Base-by-base conservation (phyloP, 2,113 vertebrate species). In the Poicephalus gulielmi region DNA sequence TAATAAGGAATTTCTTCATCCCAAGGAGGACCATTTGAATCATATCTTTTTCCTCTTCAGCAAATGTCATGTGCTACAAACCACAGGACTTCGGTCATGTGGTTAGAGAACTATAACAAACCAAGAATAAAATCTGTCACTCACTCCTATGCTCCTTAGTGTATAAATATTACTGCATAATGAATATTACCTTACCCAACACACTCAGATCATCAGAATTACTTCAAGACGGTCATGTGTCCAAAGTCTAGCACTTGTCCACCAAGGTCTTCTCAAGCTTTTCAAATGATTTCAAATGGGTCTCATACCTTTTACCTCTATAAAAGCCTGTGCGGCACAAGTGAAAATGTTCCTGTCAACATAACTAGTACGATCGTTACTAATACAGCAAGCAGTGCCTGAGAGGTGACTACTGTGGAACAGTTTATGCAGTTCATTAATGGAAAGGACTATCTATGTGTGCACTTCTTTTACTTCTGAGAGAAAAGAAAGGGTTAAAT, bases 1-100 rank as follows among this genome's bases (percentile, higher is more conserved):
- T 37, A 25, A 33, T 31, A 83, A 94, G 67, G 33, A 81, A 66
- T 73, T 91, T 44, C 46, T 82, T 89, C 46, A 79, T 63, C 63
- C 53, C 28, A 80, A 85, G 24, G 13, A 47, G 43, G 41, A 80
- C 63, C 30, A 83, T 46, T 86, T 87, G 37, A 88, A 88, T 55
- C 16, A 39, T 44, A 37, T 15, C 7, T 5, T 49, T 84, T 79
- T 78, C n/a, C 19, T 96, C n/a, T 91, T 93, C 22, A 80, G 28
- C 9, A 85, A 84, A 82, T 63, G 20, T 57, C 44, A 63, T 4
- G 2, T 66, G 30, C 37, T 70, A n/a, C 19, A 73, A 84, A 37
- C 19, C 19, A 57, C 74, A 91, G 19, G 25, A 44, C 10, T 79
- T 81, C 66, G 49, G 28, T 57, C 35, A 30, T 53, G 68, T 49